Evolutionary conservation across 2,113 vertebrate species (phyloP).

Genomic region (Alaudala cheleensis): DNA sequence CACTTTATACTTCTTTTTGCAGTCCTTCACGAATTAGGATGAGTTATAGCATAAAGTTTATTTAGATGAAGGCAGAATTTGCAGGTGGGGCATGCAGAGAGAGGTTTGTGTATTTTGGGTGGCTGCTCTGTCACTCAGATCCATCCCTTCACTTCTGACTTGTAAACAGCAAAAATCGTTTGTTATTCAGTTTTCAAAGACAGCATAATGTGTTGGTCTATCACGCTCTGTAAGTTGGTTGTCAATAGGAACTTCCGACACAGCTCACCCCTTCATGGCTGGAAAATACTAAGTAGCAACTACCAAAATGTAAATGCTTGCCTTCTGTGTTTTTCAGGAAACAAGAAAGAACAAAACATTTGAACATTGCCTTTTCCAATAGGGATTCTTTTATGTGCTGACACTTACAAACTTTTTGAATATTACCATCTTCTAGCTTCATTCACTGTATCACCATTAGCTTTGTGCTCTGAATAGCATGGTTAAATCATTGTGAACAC

Average conservation of each 20-base stretch:
- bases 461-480: background rate
- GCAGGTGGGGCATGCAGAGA: background rate
- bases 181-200: conserved; percentile 51
- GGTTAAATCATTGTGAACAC: conserved; percentile 35
- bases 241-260: background rate
- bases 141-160: background rate
- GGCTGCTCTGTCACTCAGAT: background rate
- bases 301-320: background rate
- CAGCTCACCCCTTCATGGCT: background rate
- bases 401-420: background rate
- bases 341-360: background rate
- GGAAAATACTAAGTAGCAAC: background rate
- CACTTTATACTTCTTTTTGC: background rate
- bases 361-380: background rate
- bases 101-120: background rate
- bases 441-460: background rate
- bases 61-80: background rate
- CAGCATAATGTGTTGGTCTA: background rate
- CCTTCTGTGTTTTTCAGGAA: background rate
- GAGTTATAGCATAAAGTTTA: background rate
- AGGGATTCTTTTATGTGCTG: background rate
- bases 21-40: background rate
- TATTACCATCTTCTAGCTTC: background rate
- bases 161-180: conserved; percentile 7
- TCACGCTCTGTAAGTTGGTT: background rate